Evolutionary conservation across 2,113 vertebrate species (phyloP), one percentile per base, ranked within the genome.

Genomic region (Megatriorchis doriae): DNA sequence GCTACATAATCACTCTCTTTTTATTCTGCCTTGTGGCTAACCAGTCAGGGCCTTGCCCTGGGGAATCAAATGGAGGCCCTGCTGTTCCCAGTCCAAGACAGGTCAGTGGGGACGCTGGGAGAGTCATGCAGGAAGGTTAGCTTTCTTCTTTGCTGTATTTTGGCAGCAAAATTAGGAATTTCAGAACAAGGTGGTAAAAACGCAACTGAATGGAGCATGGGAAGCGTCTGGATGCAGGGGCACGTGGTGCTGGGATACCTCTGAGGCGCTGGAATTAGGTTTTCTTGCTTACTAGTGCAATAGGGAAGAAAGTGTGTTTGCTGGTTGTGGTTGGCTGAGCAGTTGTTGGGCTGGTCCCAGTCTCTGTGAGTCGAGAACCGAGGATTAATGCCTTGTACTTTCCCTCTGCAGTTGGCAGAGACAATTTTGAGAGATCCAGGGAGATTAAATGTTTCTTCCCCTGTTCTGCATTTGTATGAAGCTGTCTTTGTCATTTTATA

Each of bases 211-310:
- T 5, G 42, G 55, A 67, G 25, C 6, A 3, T 3, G 34, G 26
- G 36, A 85, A 29, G 14, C 11, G 6, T 63, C 32, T 90, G 81
- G 29, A 17, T 16, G 12, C 52, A 67, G 52, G 12, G 45, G 12
- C 8, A 4, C 0, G 0, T 3, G 5, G 58, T 53, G 48, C 81
- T 52, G 73, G 27, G 31, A 21, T 27, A 7, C 26, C 31, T 68
- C 70, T 4, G 3, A 43, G 71, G 27, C 0, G 0, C 26, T 47
- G 62, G 43, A 71, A 36, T 43, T 8, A 15, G 21, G 18, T 32
- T 89, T 70, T 65, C 36, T 68, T 52, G 21, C 67, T 86, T 48
- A 11, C 27, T 52, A 7, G 4, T 27, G 79, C n/a, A 55, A 17
- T 1, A 79, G 34, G 16, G 38, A 61, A 21, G 14, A 29, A 58